A percentile compares a stretch with the other conserved stretches of the same genome.
Evolutionary conservation across 2,113 vertebrate genomes (phyloP).

Genomic region (Rhinopomastus cyanomelas): DNA sequence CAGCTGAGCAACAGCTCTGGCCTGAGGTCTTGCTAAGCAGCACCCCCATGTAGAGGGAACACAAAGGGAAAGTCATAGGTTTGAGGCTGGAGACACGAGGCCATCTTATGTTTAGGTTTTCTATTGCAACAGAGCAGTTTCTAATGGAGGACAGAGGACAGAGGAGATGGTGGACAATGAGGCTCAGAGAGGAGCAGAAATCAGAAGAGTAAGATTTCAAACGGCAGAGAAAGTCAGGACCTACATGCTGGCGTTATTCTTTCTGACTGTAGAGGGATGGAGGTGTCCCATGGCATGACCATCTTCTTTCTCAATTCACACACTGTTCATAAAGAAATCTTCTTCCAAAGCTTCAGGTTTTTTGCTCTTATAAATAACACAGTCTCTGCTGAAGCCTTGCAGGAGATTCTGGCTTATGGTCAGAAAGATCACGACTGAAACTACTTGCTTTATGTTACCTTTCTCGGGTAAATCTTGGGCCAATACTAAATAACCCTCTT

Average conservation of each 20-base stretch:
- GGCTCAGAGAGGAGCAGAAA: neutral
- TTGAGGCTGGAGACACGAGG: neutral
- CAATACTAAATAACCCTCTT: neutral
- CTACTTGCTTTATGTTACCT: neutral
- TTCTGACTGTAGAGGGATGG: neutral
- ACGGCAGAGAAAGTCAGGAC: neutral
- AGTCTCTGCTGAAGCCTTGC: neutral
- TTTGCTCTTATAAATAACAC: neutral
- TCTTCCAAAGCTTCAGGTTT: neutral
- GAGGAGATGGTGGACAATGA: neutral
- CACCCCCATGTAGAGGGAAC: neutral
- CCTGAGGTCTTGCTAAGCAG: neutral
- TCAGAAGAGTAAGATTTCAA: neutral
- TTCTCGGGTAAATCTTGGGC: neutral
- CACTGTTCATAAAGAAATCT: neutral
- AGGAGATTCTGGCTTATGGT: neutral
- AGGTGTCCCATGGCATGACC: fast-evolving
- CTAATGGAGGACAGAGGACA: neutral
- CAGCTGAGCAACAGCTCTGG: neutral
- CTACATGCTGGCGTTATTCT: neutral
- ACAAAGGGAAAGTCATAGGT: fast-evolving
- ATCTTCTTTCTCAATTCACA: neutral
- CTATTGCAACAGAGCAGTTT: neutral
- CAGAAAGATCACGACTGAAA: neutral
- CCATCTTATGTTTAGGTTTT: neutral